Percentiles rank a stretch among this genome's conserved stretches.
Conservation (phyloP, 1,140 invertebrate species). For the Cherax quadricarinatus region DNA sequence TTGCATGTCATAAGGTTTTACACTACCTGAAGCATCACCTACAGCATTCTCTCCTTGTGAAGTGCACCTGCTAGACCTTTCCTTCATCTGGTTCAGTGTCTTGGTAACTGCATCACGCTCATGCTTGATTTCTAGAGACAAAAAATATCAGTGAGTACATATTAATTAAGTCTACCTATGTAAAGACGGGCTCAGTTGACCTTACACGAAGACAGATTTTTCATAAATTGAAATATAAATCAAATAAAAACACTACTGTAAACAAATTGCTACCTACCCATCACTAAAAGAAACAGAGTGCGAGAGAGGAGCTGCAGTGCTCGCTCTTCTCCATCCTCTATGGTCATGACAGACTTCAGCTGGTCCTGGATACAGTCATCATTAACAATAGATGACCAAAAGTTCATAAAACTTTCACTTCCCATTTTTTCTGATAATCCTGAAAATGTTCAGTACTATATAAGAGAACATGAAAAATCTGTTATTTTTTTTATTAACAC, state of each 20-base stretch:
- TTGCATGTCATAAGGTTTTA: background rate
- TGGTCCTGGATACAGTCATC: conserved; percentile 11
- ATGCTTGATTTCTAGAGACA: conserved; percentile 11
- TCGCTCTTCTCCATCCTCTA: conserved; percentile 18
- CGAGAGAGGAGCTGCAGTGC: conserved; percentile 6
- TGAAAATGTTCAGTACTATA: background rate
- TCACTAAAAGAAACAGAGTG: background rate
- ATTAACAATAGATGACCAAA: conserved; percentile 35
- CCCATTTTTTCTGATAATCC: background rate
- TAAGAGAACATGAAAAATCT: background rate
- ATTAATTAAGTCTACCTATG: no score
- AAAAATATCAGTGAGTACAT: background rate
- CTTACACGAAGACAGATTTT: no score
- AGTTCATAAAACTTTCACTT: background rate
- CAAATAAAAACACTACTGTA: no score
- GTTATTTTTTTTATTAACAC: no score
- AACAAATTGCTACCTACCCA: background rate
- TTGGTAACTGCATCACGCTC: conserved; percentile 13
- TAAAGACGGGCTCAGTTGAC: no score
- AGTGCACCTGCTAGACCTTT: background rate
- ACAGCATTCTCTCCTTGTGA: background rate
- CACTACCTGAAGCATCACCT: background rate
- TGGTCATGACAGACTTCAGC: conserved; percentile 1
- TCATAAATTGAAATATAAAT: no score
- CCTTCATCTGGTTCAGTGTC: background rate